Conservation (phyloP, 2,113 vertebrate species). For the Taurulus bubalis region DNA sequence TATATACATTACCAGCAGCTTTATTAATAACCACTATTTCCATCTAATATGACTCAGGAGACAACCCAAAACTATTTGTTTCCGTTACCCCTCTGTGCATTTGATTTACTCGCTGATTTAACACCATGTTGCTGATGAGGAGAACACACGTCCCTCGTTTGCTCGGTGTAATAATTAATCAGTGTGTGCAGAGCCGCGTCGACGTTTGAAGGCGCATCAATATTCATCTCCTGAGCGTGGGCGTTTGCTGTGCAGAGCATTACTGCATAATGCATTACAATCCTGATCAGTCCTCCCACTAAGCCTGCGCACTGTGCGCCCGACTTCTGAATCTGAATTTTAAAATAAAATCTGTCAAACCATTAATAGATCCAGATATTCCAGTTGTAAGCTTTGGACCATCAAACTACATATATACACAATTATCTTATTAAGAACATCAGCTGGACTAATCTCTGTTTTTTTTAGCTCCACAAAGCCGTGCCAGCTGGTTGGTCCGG, state of each 20-base stretch:
- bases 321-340: constrained; percentile 28
- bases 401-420: constrained; percentile 2
- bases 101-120: neutral
- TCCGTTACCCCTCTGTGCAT: constrained; percentile 20
- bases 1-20: too few species aligned
- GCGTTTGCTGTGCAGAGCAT: constrained; percentile 44
- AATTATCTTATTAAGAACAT: constrained; percentile 3
- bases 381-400: neutral
- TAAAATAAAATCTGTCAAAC: constrained; percentile 9
- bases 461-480: constrained; percentile 19
- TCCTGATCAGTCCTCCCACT: constrained; percentile 28
- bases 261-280: constrained; percentile 67
- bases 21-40: neutral
- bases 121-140: constrained; percentile 32
- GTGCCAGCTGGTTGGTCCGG: too few species aligned
- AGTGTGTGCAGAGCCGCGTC: constrained; percentile 26
- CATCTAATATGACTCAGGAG: constrained; percentile 15
- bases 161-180: constrained; percentile 60
- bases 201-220: constrained; percentile 59
- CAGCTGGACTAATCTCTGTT: constrained; percentile 23
- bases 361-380: neutral
- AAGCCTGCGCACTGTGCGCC: constrained; percentile 6
- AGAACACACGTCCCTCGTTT: constrained; percentile 42
- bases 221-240: constrained; percentile 67
- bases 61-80: constrained; percentile 25